Base-by-base conservation (phyloP, 2,888 invertebrate species). In the Temnothorax rugatulus region DNA sequence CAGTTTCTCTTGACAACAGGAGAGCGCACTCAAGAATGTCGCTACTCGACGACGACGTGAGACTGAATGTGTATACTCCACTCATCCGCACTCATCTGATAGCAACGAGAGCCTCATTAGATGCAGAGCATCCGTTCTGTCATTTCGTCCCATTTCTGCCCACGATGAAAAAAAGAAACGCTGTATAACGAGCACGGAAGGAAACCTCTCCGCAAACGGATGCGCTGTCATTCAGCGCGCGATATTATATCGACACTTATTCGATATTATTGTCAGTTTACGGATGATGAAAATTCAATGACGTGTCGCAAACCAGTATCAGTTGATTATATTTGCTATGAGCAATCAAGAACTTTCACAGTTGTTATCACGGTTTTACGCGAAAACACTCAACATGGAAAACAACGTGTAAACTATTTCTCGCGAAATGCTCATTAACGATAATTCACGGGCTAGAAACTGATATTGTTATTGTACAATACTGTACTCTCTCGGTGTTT, bases 51-150 rank as follows among this genome's bases (percentile, higher is more conserved):
- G 66, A 82, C 82, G 69, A 81, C 63, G 66, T 82, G 81, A 83
- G 83, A 82, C 75, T 85, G 84, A 87, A 87, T 82, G 86, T 84
- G 85, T 82, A 82, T 69, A 84, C 84, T 87, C 83, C 86, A 84
- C 84, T 87, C 86, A 64, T 86, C 75, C 85, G 71, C 86, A 73
- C 85, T 87, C 77, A 84, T 86, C 84, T 64, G 85, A 87, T 66
- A 74, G 64, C 74, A 85, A 84, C 84, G 82, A 89, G 88, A 86
- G 86, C 88, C 87, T 91, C 91, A 88, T 91, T 91, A 91, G 88
- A 87, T 85, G 73, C 59, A 47, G 38, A 74, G 29, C 66, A 59
- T 68, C 64, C 61, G 73, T 71, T 79, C 76, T 71, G 57, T 50
- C 84, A 47, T 74, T 79, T 59, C 74, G 77, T 54, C 29, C 59